phyloP scores from a whole-genome alignment of 1,140 invertebrate species.

The Lordiphosa clarofinis region DNA sequence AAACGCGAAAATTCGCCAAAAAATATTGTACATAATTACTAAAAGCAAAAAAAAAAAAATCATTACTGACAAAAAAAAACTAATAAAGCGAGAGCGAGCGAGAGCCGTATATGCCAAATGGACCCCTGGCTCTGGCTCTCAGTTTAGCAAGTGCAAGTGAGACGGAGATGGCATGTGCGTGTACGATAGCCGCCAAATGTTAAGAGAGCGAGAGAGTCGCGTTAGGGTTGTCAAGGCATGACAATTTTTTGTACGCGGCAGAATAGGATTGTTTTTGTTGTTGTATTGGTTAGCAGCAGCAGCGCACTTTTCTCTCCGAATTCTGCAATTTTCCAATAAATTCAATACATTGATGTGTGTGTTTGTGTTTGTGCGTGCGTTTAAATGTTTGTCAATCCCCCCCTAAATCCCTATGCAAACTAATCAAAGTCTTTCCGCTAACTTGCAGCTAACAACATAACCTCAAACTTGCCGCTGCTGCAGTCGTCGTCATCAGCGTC shows the following conservation, averaged over 20 bases:
- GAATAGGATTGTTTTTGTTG: conserved; percentile 43
- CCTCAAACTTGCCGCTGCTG: conserved; percentile 75
- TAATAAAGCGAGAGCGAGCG: conserved; percentile 59
- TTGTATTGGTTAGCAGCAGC: conserved; percentile 42
- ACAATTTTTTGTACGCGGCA: conserved; percentile 48
- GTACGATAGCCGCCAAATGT: conserved; percentile 60
- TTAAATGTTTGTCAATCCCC: conserved; percentile 20
- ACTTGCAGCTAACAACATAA: conserved; percentile 78
- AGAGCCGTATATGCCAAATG: conserved; percentile 32
- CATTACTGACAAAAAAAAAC: conserved; percentile 63
- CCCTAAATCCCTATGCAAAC: conserved; percentile 8
- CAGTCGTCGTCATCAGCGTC: conserved; percentile 66
- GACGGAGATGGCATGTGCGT: conserved; percentile 59
- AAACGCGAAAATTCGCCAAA: conserved; percentile 47
- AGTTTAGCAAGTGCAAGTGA: conserved; percentile 59
- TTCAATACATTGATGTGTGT: conserved; percentile 21
- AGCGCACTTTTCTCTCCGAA: conserved; percentile 66
- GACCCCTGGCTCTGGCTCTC: conserved; percentile 19
- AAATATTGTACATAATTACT: conserved; percentile 45
- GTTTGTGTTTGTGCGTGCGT: conserved; percentile 4
- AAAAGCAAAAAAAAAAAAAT: conserved; percentile 37
- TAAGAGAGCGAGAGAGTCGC: conserved; percentile 38
- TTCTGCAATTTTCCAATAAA: conserved; percentile 54
- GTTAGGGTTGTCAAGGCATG: conserved; percentile 59
- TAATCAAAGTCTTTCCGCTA: conserved; percentile 58